Percentiles rank a stretch among this genome's conserved stretches.
phyloP scores from a whole-genome alignment of 2,888 invertebrate genomes.

The Aphrophora alni region DNA sequence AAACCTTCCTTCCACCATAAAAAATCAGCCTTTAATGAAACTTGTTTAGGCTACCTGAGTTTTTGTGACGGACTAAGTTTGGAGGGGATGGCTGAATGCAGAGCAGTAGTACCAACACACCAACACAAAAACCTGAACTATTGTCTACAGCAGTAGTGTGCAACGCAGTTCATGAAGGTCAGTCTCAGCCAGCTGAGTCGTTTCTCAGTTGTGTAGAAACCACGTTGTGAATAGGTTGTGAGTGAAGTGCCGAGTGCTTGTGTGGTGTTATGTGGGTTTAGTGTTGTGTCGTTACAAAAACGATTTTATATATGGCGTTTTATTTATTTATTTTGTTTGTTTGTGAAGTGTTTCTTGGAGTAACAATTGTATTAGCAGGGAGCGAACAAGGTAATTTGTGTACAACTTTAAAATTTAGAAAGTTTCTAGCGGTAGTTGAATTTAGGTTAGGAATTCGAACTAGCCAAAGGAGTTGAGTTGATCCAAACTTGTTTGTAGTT shows the following conservation, averaged over 20 bases:
- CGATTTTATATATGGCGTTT: not conserved
- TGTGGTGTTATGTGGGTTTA: constrained; percentile 1
- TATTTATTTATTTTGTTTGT: not conserved
- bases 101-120: not conserved
- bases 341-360: not conserved
- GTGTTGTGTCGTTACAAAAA: not conserved
- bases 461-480: too few species aligned
- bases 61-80: constrained; percentile 3
- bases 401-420: not conserved
- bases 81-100: not conserved
- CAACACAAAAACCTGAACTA: not conserved
- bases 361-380: not conserved
- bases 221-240: not conserved
- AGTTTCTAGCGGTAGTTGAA: not conserved
- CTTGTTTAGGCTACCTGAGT: not conserved
- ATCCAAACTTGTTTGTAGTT: too few species aligned
- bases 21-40: too few species aligned
- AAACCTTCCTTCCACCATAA: too few species aligned
- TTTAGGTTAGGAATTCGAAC: not conserved
- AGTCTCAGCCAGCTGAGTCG: not conserved
- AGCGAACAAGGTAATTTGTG: not conserved
- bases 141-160: not conserved
- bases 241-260: not conserved
- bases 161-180: constrained; percentile 4
- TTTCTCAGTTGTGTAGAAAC: not conserved